These are phyloP conservation scores for Latrodectus geometricus DNA, from an alignment of 1,140 invertebrate species.

Conservation along the genomic window DNA sequence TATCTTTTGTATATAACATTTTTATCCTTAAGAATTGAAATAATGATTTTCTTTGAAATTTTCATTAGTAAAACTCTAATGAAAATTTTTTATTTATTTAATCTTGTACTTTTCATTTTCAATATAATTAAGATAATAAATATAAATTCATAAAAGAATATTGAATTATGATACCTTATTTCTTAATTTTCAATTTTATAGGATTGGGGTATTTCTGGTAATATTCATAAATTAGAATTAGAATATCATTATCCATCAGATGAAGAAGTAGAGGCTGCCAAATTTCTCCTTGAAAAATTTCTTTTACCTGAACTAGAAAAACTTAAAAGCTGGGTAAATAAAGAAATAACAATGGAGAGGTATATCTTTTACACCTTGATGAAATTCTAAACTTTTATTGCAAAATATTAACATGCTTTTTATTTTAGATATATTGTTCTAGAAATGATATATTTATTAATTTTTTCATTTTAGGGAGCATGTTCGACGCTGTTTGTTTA, in stretches of 20 bases:
- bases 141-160: no score
- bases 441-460: not conserved
- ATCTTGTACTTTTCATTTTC: no score
- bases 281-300: conserved; percentile 75
- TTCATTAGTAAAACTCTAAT: no score
- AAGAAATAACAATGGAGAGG: conserved; percentile 33
- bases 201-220: conserved; percentile 84
- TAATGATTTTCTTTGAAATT: no score
- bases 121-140: no score
- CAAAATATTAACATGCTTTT: not conserved
- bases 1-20: no score
- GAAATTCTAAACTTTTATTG: not conserved
- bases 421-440: not conserved
- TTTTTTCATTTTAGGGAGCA: conserved; percentile 69
- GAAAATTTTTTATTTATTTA: no score
- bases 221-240: conserved; percentile 77
- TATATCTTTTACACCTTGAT: not conserved
- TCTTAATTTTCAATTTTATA: conserved; percentile 64
- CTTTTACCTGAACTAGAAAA: conserved; percentile 72
- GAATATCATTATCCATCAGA: conserved; percentile 82
- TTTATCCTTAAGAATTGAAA: no score
- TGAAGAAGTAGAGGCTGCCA: conserved; percentile 77
- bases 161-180: no score
- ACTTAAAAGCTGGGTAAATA: conserved; percentile 70
- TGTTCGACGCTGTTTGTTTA: conserved; percentile 70